phyloP scores from a whole-genome alignment of 2,797 vertebrate species.

The Anabacerthia variegaticeps region DNA sequence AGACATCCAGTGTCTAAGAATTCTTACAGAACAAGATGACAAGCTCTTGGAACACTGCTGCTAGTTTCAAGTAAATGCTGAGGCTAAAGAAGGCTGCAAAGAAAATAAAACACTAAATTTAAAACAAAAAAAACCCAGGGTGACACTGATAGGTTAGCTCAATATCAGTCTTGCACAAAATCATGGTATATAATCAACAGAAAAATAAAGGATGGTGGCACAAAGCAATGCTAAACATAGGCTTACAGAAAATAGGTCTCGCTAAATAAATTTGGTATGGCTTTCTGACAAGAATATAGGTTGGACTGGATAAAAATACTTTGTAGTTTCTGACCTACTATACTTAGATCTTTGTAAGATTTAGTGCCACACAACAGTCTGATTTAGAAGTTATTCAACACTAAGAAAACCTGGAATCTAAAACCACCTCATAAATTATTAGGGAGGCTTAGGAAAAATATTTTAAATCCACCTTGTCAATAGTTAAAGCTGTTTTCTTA shows the following conservation, averaged over 20 bases:
- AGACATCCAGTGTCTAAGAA: not conserved
- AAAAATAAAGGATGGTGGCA: not conserved
- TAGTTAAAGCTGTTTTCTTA: slow-evolving; percentile 47
- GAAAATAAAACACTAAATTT: not conserved
- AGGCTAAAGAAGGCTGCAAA: not conserved
- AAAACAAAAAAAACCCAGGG: not conserved
- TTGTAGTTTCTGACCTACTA: slow-evolving; percentile 63
- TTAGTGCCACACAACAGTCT: slow-evolving; percentile 22
- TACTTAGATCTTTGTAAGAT: slow-evolving; percentile 51
- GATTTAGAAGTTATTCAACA: slow-evolving; percentile 66
- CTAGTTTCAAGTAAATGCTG: not conserved
- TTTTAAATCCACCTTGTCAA: slow-evolving; percentile 45
- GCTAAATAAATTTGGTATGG: slow-evolving; percentile 35
- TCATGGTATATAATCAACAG: not conserved
- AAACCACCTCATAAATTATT: slow-evolving; percentile 63
- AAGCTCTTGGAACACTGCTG: slow-evolving; percentile 4
- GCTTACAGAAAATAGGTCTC: slow-evolving; percentile 54
- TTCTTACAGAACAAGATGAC: not conserved
- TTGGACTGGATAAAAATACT: slow-evolving; percentile 67
- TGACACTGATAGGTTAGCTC: not conserved
- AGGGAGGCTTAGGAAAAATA: slow-evolving; percentile 48
- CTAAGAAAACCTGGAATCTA: slow-evolving; percentile 48
- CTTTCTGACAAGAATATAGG: slow-evolving; percentile 69
- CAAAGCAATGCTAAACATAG: slow-evolving; percentile 40
- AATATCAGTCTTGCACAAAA: not conserved